Evolutionary conservation across 2,113 vertebrate species (phyloP), one percentile per base, ranked within the genome.

Genomic region (Zapus hudsonius): DNA sequence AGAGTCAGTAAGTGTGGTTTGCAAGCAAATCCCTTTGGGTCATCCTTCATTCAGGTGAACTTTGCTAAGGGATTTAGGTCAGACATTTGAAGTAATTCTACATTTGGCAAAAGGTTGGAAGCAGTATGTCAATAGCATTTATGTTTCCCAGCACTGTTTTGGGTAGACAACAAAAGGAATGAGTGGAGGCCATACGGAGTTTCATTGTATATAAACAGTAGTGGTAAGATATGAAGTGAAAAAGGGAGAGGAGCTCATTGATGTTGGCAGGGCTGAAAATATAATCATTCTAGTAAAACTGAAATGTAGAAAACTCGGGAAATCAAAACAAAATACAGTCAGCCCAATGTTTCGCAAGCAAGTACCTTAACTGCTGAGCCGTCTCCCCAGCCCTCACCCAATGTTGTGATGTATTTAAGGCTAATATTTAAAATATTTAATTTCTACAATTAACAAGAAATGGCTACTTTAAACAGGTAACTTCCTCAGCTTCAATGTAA

Each of bases 391-490:
- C 52, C 16, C 52, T 52, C 11, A 52, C 11, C 1, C 27, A 83
- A 42, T 61, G 20, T 81, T 96, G 86, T 79, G 42, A 47, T 93
- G 84, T 92, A 15, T 82, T 73, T 70, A 19, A 72, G 44, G n/a
- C 47, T 75, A 74, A 73, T 33, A n/a, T 78, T 85, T 75, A 19
- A 0, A 76, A 64, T 75, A 52, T 67, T 31, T 79, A 73, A 57
- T 83, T 93, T 89, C 44, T 79, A 67, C 76, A 73, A 84, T 70
- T 22, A 93, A 70, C 38, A 87, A 87, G 1, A 78, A 89, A 93
- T 88, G 20, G 19, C 20, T 15, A 88, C 29, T 11, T 72, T 82
- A 82, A 88, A 85, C 15, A 84, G 64, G 72, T 9, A 84, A 66
- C 55, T 36, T 70, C 64, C 47, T 73, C 55, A 40, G 38, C 82